phyloP scores from a whole-genome alignment of 2,797 vertebrate genomes.

The Clamator glandarius region DNA sequence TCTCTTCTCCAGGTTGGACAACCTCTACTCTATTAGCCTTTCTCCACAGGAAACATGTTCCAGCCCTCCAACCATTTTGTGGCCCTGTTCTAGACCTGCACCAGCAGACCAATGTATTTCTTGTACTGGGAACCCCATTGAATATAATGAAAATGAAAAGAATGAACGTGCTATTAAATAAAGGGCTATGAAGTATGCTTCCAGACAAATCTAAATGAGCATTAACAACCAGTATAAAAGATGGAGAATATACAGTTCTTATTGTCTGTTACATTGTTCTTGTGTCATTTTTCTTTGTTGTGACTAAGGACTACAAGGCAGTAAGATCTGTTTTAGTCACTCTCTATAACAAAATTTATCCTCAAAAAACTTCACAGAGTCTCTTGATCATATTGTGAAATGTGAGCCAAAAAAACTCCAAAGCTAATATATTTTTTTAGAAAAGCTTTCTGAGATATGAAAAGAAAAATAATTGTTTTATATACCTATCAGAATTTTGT shows the following conservation, averaged over 20 bases:
- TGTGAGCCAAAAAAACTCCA: background rate
- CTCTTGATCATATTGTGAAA: conserved; percentile 25
- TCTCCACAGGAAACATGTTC: background rate
- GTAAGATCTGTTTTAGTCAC: conserved; percentile 13
- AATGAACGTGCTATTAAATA: background rate
- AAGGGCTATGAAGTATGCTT: background rate
- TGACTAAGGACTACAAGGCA: background rate
- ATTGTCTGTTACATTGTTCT: background rate
- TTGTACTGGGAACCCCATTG: background rate
- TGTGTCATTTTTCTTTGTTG: conserved; percentile 1
- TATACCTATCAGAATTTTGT: conserved; percentile 30
- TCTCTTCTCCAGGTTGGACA: background rate
- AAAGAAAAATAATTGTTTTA: conserved; percentile 30
- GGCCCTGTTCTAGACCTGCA: background rate
- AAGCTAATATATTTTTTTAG: conserved; percentile 15
- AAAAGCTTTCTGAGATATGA: conserved; percentile 44
- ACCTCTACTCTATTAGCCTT: background rate
- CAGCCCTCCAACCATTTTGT: background rate
- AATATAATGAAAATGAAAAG: background rate
- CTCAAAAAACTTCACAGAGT: background rate
- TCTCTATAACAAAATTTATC: background rate
- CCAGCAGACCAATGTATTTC: background rate
- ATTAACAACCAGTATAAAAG: background rate
- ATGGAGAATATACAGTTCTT: background rate
- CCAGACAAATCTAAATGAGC: background rate